Evolutionary conservation across 1,140 invertebrate genomes (phyloP), one percentile per base, ranked within the genome.

Genomic region (Heliconius himera): DNA sequence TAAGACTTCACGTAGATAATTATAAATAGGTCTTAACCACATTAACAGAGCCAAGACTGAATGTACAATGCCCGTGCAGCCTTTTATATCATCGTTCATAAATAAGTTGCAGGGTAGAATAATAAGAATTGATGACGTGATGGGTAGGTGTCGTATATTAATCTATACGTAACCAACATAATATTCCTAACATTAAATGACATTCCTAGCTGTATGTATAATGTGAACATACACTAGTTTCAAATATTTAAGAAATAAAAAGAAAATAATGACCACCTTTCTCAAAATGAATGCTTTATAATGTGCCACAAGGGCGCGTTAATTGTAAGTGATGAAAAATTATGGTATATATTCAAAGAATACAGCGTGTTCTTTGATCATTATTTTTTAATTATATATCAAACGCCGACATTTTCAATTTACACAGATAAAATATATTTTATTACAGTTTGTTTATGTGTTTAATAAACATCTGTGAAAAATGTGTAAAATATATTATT

Each of bases 261-360:
- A 11, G 20, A 16, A 2, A 26, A 66, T 66, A 66, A 66, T 66
- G 11, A 29, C 3, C 26, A 66, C 60, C 13, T 66, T 66, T 6
- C 13, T 29, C 13, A 66, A 26, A 60, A 66, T 66, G 3, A 66
- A 66, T 66, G 22, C n/a, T 66, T 13, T 66, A 29, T 66, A 66
- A 3, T 3, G 60, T 29, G 60, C 60, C 60, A 66, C 26, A 16
- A 16, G 29, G 60, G 60, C 13, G 60, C 11, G 60, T 1, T 66
- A 66, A 66, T 66, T 66, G 60, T 66, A 66, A 66, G 60, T 66
- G 60, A 29, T 66, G 60, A 66, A 26, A 66, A 66, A 66, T 29
- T 29, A 66, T 66, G 1, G 9, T 66, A 29, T 66, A 66, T 66
- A 66, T 29, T 66, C 16, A 66, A 26, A 29, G 13, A 29, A 29